phyloP scores from a whole-genome alignment of 1,140 invertebrate species.

The Cherax quadricarinatus region DNA sequence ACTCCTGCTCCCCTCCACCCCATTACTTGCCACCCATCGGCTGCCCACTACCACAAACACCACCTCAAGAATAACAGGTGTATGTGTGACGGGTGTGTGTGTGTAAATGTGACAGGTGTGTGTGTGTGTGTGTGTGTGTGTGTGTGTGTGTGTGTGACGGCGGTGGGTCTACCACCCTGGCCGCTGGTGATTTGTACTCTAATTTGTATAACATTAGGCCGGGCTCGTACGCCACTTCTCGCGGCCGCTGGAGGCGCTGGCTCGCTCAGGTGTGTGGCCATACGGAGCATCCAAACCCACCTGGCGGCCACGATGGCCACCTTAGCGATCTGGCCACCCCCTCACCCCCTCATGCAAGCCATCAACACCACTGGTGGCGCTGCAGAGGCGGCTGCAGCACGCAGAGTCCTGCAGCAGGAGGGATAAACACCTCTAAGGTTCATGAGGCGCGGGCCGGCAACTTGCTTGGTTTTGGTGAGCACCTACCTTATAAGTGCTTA shows the following conservation, averaged over 20 bases:
- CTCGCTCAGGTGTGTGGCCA: constrained; percentile 17
- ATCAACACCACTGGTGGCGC: not conserved
- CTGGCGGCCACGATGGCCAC: not conserved
- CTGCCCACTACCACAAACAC: too few relatives aligned
- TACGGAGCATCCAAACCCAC: constrained; percentile 7
- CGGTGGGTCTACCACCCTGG: not conserved
- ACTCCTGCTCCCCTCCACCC: too few relatives aligned
- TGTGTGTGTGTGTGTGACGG: not conserved
- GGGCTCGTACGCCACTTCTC: constrained; percentile 54
- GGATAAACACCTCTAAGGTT: too few relatives aligned
- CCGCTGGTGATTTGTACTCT: constrained; percentile 61
- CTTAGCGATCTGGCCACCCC: not conserved
- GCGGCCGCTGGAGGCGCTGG: too few relatives aligned
- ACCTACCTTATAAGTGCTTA: constrained; percentile 59
- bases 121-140: not conserved
- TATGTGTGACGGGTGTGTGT: not conserved
- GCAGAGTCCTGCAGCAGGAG: too few relatives aligned
- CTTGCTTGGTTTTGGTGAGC: constrained; percentile 32
- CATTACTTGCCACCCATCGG: too few relatives aligned
- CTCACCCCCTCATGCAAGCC: constrained; percentile 9
- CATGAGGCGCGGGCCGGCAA: not conserved
- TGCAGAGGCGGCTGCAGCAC: too few relatives aligned
- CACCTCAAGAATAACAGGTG: not conserved
- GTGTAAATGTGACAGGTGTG: too few relatives aligned
- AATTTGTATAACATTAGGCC: constrained; percentile 67